A percentile compares a stretch with the other conserved stretches of the same genome.
These are phyloP conservation scores for Takifugu ocellatus DNA, from an alignment of 2,797 vertebrate species.

Conservation along the genomic window DNA sequence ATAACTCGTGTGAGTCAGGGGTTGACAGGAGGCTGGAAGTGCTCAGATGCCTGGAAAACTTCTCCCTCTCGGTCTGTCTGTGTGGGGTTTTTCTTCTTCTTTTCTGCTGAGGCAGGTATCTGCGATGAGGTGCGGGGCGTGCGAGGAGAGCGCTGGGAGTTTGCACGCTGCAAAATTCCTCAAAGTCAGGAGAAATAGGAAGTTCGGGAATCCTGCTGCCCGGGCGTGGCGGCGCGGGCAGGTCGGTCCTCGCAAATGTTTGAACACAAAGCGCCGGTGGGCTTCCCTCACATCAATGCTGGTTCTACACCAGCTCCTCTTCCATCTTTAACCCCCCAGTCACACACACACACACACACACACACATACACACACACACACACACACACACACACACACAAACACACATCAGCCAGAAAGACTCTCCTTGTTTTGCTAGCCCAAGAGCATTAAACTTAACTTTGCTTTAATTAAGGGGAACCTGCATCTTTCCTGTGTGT, in stretches of 20 bases:
- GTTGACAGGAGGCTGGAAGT: conserved; percentile 28
- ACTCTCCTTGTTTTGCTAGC: conserved; percentile 40
- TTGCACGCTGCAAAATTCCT: conserved; percentile 74
- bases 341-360: conserved; percentile 35
- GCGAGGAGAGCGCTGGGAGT: conserved; percentile 68
- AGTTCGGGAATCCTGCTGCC: conserved; percentile 69
- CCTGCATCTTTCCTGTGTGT: conserved; percentile 34
- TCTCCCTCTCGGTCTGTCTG: conserved; percentile 29
- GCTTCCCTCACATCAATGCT: conserved; percentile 77
- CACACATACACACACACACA: conserved; percentile 26
- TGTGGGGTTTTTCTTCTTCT: conserved; percentile 9
- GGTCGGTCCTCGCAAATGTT: conserved; percentile 71
- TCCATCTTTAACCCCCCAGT: conserved; percentile 74
- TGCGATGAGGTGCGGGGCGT: conserved; percentile 51
- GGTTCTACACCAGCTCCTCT: conserved; percentile 65
- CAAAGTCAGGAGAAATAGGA: conserved; percentile 80
- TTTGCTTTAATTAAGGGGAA: conserved; percentile 75
- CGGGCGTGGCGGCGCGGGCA: conserved; percentile 50
- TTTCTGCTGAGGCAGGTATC: conserved; percentile 79
- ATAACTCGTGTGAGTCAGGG: conserved; percentile 4
- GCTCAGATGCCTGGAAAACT: conserved; percentile 66
- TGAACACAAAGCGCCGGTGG: conserved; percentile 73
- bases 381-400: too few species aligned
- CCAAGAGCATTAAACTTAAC: conserved; percentile 65
- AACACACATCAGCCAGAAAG: too few species aligned